Percentiles rank a stretch among this genome's conserved stretches.
Evolutionary conservation across 2,797 vertebrate genomes (phyloP).

Genomic region (Rousettus madagascariensis): DNA sequence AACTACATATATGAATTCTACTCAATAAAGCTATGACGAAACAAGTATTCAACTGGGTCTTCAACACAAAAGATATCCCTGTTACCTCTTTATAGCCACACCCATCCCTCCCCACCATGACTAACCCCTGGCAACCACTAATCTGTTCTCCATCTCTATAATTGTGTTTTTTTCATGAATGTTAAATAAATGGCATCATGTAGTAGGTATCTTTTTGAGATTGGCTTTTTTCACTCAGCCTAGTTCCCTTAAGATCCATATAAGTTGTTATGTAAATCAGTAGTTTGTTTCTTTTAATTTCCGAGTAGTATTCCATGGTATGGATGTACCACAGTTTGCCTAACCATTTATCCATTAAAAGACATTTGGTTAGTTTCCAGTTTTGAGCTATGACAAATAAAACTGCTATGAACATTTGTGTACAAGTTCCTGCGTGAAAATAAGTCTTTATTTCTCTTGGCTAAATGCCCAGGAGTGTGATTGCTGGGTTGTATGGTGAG

Average conservation of each 20-base stretch:
- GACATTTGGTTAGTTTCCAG: conserved; percentile 39
- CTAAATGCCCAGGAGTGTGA: conserved; percentile 14
- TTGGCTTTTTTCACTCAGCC: background rate
- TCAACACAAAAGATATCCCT: background rate
- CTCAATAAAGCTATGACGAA: conserved; percentile 2
- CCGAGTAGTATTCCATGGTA: background rate
- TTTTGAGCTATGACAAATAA: conserved; percentile 52
- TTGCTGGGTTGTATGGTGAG: background rate
- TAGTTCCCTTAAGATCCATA: conserved; percentile 17
- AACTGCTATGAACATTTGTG: conserved; percentile 46
- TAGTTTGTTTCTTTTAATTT: conserved; percentile 10
- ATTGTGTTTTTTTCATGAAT: conserved; percentile 43
- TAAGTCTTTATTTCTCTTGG: conserved; percentile 60
- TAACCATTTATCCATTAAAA: conserved; percentile 1
- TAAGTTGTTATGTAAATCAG: background rate
- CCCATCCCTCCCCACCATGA: background rate
- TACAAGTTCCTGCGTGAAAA: conserved; percentile 56
- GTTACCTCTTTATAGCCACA: background rate
- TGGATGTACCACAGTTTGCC: conserved; percentile 13
- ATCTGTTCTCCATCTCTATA: conserved; percentile 35
- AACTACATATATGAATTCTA: background rate
- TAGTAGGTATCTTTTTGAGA: background rate
- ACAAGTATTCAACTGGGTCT: background rate
- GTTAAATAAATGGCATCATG: conserved; percentile 19
- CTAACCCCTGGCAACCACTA: conserved; percentile 7